Percentiles rank a stretch among this genome's conserved stretches.
Evolutionary conservation across 1,140 invertebrate species (phyloP).

Genomic region (Adelges cooleyi): DNA sequence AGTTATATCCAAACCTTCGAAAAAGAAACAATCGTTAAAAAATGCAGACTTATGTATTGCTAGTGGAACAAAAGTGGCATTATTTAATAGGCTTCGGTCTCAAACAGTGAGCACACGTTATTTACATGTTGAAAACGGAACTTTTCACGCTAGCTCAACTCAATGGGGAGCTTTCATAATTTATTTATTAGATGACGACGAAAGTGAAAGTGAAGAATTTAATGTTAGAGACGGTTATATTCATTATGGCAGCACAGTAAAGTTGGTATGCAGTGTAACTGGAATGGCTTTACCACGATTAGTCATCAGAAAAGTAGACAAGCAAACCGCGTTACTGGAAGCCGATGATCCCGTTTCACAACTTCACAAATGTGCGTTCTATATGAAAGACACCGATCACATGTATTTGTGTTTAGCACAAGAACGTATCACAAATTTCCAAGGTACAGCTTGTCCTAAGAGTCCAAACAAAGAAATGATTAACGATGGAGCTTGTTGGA

Average conservation of each 20-base stretch:
- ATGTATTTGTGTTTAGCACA: constrained; percentile 98
- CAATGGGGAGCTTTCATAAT: constrained; percentile 99
- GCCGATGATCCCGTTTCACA: constrained; percentile 98
- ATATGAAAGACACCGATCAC: constrained; percentile 98
- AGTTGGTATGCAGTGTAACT: constrained; percentile 94
- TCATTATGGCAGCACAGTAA: constrained; percentile 97
- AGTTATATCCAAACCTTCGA: constrained; percentile 99
- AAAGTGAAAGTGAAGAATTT: constrained; percentile 96
- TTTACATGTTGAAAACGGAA: constrained; percentile 95
- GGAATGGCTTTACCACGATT: constrained; percentile 95
- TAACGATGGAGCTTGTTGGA: constrained; percentile 99
- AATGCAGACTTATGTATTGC: constrained; percentile 99
- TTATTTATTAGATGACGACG: constrained; percentile 92
- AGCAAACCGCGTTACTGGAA: constrained; percentile 94
- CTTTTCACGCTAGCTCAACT: constrained; percentile 97
- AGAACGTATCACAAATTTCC: constrained; percentile 98
- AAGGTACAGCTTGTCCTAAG: constrained; percentile 94
- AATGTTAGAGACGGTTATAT: constrained; percentile 95
- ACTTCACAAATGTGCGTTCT: constrained; percentile 98
- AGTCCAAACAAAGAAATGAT: constrained; percentile 99
- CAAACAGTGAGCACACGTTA: constrained; percentile 98
- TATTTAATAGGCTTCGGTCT: constrained; percentile 95
- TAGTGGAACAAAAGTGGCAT: constrained; percentile 97
- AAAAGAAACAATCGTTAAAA: constrained; percentile 99
- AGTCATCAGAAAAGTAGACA: constrained; percentile 98